Evolutionary conservation across 2,888 invertebrate genomes (phyloP).

Genomic region (Prionchulus punctatus): DNA sequence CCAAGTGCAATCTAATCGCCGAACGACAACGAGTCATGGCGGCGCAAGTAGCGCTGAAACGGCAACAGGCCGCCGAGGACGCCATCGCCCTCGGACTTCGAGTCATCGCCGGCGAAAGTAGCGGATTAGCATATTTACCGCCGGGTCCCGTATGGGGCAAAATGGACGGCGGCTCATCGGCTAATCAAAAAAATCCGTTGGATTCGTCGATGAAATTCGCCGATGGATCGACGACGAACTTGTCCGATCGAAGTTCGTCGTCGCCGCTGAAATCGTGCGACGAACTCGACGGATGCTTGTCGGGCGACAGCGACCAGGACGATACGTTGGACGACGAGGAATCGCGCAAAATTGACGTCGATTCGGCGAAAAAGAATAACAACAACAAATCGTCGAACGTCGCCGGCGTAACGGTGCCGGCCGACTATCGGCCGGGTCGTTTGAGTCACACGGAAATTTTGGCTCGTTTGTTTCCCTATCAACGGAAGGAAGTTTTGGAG

Average conservation of each 20-base stretch:
- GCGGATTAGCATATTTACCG: conserved; percentile 51
- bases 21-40: conserved; percentile 94
- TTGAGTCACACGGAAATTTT: conserved; percentile 57
- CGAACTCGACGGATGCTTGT: no score
- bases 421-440: conserved; percentile 30
- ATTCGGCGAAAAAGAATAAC: background rate
- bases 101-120: conserved; percentile 36
- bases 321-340: background rate
- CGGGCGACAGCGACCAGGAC: background rate
- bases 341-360: no score
- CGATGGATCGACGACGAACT: no score
- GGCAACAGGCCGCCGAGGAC: conserved; percentile 29
- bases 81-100: conserved; percentile 26
- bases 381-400: conserved; percentile 11
- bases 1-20: conserved; percentile 89
- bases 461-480: conserved; percentile 62
- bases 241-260: no score
- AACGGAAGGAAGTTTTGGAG: conserved; percentile 61
- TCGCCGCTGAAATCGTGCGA: no score
- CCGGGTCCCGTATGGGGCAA: conserved; percentile 71
- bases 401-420: no score
- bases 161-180: no score
- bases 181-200: no score
- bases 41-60: conserved; percentile 48
- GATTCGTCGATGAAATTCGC: no score